Conservation (phyloP, 2,797 vertebrate genomes). For the Alosa sapidissima region DNA sequence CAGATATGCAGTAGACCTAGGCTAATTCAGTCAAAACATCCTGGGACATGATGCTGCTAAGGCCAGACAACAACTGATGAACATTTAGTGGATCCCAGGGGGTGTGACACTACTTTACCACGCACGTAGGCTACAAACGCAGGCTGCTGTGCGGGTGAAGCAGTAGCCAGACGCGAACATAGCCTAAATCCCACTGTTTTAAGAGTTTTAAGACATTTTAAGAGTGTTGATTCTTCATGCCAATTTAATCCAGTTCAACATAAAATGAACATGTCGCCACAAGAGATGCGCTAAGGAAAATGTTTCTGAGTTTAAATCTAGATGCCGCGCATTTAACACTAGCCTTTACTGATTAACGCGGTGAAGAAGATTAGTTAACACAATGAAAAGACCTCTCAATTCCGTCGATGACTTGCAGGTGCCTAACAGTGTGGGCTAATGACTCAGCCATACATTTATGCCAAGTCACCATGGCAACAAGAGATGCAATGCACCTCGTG, state of each 20-base stretch:
- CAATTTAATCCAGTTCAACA: too few relatives aligned
- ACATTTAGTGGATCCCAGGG: background rate
- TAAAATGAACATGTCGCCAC: too few relatives aligned
- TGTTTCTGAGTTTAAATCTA: too few relatives aligned
- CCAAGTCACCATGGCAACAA: slow-evolving; percentile 80
- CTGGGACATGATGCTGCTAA: background rate
- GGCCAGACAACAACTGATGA: background rate
- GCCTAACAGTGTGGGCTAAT: slow-evolving; percentile 26
- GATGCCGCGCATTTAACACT: background rate
- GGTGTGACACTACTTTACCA: background rate
- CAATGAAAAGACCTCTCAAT: too few relatives aligned
- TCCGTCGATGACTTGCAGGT: background rate
- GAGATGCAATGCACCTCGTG: slow-evolving; percentile 64
- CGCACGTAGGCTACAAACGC: background rate
- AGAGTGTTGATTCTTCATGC: too few relatives aligned
- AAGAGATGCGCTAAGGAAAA: too few relatives aligned
- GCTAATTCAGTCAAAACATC: background rate
- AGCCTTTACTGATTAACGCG: background rate
- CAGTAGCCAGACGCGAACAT: background rate
- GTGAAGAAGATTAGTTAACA: too few relatives aligned
- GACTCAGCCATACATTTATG: slow-evolving; percentile 72
- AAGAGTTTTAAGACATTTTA: too few relatives aligned
- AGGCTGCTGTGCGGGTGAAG: background rate
- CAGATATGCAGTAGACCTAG: background rate
- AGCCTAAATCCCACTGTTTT: background rate